Evolutionary conservation across 2,888 invertebrate genomes (phyloP).

Genomic region (Pristionchus entomophagus): DNA sequence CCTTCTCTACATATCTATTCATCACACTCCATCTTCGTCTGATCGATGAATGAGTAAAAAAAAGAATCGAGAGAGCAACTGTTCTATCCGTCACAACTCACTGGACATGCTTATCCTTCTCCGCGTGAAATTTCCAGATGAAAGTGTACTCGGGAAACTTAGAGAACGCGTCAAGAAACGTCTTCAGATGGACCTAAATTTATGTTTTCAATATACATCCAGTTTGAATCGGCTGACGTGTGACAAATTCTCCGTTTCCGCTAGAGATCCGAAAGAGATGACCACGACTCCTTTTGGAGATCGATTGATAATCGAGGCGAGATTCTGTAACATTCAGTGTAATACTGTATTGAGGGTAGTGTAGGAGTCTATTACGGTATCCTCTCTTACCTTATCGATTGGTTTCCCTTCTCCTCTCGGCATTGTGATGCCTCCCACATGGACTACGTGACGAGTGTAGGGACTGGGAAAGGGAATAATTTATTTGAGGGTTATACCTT

Average conservation of each 20-base stretch:
- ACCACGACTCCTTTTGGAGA: not conserved
- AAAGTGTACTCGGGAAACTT: conserved; percentile 8
- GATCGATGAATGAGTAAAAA: too few relatives aligned
- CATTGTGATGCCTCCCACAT: conserved; percentile 23
- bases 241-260: conserved; percentile 4
- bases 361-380: not conserved
- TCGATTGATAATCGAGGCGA: not conserved
- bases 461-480: not conserved
- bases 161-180: not conserved
- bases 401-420: not conserved
- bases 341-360: too few relatives aligned
- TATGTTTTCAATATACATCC: not conserved
- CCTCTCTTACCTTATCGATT: not conserved
- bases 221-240: not conserved
- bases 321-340: conserved; percentile 7
- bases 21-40: too few relatives aligned
- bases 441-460: conserved; percentile 6
- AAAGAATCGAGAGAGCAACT: too few relatives aligned
- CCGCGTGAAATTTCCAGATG: conserved; percentile 18
- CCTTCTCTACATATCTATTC: too few relatives aligned
- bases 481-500: too few relatives aligned
- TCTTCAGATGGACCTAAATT: conserved; percentile 10
- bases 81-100: not conserved
- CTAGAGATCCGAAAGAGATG: conserved; percentile 11
- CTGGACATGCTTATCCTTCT: not conserved